A percentile compares a stretch with the other conserved stretches of the same genome.
Conservation (phyloP, 2,113 vertebrate genomes). For the Eulemur macaco region DNA sequence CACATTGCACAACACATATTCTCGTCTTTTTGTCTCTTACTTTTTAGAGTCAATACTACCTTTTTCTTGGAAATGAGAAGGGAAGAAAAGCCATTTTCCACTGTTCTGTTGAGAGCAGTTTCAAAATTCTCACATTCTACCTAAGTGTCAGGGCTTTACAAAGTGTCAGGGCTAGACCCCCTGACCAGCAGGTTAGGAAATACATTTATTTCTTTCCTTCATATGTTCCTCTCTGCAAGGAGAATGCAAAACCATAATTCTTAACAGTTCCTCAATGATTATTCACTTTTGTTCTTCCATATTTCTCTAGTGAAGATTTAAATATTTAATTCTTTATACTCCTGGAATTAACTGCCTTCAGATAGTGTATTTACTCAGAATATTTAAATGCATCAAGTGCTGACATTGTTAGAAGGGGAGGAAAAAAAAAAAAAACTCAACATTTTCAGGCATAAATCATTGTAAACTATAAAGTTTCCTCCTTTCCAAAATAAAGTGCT, state of each 20-base stretch:
- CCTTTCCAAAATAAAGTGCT: background rate
- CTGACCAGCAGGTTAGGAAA: background rate
- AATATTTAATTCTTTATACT: conserved; percentile 28
- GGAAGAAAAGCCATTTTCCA: background rate
- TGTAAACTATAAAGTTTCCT: background rate
- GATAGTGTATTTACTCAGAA: background rate
- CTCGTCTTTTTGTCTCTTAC: background rate
- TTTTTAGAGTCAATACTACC: background rate
- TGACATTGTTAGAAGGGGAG: background rate
- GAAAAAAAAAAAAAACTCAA: background rate
- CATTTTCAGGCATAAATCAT: background rate
- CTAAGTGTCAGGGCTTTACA: background rate
- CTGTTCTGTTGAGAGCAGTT: background rate
- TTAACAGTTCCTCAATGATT: background rate
- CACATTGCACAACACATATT: background rate
- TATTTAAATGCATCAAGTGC: background rate
- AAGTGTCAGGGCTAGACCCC: background rate
- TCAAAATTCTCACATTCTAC: background rate
- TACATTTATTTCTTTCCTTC: background rate
- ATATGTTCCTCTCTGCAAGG: background rate
- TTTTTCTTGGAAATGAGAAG: background rate
- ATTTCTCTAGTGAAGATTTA: conserved; percentile 17
- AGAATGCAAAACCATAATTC: background rate
- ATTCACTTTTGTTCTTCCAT: background rate
- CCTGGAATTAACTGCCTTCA: background rate